Evolutionary conservation across 2,113 vertebrate species (phyloP).

Genomic region (Perca fluviatilis): DNA sequence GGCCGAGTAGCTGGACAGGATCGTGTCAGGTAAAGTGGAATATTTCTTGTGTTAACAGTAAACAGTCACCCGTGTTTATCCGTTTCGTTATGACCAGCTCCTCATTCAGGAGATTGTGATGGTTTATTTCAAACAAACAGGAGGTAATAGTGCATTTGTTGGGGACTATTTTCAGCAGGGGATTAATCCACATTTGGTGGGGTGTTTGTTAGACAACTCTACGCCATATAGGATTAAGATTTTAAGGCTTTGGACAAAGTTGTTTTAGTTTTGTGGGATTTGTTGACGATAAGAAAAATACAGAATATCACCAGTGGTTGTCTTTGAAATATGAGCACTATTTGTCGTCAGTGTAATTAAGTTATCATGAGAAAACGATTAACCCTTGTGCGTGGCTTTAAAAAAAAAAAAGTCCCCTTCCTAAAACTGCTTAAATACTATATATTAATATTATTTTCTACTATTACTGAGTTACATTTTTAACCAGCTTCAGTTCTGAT

Average conservation of each 20-base stretch:
- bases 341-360: too few species aligned
- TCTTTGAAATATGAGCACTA: neutral
- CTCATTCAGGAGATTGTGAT: neutral
- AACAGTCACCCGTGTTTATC: slow-evolving; percentile 13
- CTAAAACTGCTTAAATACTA: too few species aligned
- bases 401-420: too few species aligned
- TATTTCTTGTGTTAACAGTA: slow-evolving; percentile 11
- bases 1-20: slow-evolving; percentile 13
- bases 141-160: too few species aligned
- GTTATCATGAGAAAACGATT: neutral
- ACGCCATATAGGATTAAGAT: too few species aligned
- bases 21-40: neutral
- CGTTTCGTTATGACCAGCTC: neutral
- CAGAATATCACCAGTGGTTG: neutral
- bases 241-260: neutral
- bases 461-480: too few species aligned
- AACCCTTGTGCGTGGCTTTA: too few species aligned
- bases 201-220: too few species aligned
- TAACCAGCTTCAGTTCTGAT: too few species aligned
- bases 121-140: neutral
- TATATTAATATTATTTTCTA: too few species aligned
- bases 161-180: too few species aligned
- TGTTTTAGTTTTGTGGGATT: neutral
- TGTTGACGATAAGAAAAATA: too few species aligned
- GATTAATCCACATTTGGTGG: neutral